These are phyloP conservation scores for Drosophila lacicola DNA, from an alignment of 2,888 invertebrate genomes.

Conservation along the genomic window DNA sequence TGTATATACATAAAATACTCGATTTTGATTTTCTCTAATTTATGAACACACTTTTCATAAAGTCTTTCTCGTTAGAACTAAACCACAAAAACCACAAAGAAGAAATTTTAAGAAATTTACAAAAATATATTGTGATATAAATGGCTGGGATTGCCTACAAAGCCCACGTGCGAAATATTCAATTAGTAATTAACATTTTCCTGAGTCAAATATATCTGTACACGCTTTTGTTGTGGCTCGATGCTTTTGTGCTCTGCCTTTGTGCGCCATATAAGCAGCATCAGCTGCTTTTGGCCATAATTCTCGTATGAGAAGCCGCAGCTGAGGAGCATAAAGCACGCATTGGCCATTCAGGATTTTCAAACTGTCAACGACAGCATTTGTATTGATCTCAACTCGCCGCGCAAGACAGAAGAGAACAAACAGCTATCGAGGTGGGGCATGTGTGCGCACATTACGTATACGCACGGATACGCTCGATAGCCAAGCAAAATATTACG, in stretches of 20 bases:
- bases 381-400: conserved; percentile 62
- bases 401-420: conserved; percentile 16
- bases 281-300: conserved; percentile 26
- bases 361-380: conserved; percentile 74
- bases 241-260: conserved; percentile 8
- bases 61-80: background rate
- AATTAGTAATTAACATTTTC: conserved; percentile 10
- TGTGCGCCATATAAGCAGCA: conserved; percentile 32
- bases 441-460: conserved; percentile 63
- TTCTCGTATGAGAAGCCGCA: background rate
- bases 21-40: no score
- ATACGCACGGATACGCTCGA: conserved; percentile 59
- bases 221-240: conserved; percentile 16
- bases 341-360: conserved; percentile 66
- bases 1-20: no score
- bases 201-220: conserved; percentile 3
- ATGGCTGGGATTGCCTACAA: conserved; percentile 1
- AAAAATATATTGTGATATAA: conserved; percentile 6
- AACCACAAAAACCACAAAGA: background rate
- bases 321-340: conserved; percentile 20
- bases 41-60: no score
- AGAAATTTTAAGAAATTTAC: conserved; percentile 2
- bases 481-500: conserved; percentile 73
- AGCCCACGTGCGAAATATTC: conserved; percentile 30
- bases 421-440: conserved; percentile 5